These are phyloP conservation scores for Acronicta psi DNA, from an alignment of 2,888 invertebrate genomes.

Conservation along the genomic window DNA sequence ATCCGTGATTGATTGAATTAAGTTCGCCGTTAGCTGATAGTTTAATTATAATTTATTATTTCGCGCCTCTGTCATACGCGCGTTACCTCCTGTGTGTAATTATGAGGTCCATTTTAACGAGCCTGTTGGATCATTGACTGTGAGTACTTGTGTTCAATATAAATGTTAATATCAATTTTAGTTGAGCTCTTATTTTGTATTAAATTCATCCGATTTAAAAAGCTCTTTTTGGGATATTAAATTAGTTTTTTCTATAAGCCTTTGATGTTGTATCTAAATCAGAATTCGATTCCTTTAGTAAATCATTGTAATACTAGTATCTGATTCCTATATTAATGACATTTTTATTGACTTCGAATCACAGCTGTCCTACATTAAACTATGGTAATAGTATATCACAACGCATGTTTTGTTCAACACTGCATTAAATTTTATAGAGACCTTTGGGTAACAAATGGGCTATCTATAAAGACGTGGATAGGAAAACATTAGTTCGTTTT, in stretches of 20 bases:
- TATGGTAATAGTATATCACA: slow-evolving; percentile 42
- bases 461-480: slow-evolving; percentile 67
- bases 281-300: not conserved
- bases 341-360: slow-evolving; percentile 21
- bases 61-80: slow-evolving; percentile 27
- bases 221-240: not conserved
- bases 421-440: slow-evolving; percentile 73
- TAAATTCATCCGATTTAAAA: not conserved
- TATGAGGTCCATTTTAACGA: slow-evolving; percentile 50
- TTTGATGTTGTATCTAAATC: not conserved
- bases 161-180: not conserved
- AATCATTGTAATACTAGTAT: too few relatives aligned
- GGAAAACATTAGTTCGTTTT: slow-evolving; percentile 70
- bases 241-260: not conserved
- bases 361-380: slow-evolving; percentile 21
- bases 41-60: slow-evolving; percentile 51
- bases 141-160: slow-evolving; percentile 4
- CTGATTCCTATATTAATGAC: slow-evolving; percentile 7
- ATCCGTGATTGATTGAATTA: slow-evolving; percentile 65
- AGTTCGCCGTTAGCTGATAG: slow-evolving; percentile 59
- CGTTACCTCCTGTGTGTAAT: slow-evolving; percentile 35
- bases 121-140: slow-evolving; percentile 26
- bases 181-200: slow-evolving; percentile 1
- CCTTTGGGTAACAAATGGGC: slow-evolving; percentile 72
- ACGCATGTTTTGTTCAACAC: slow-evolving; percentile 35